phyloP scores from a whole-genome alignment of 1,140 invertebrate species.

The Bombyx mandarina region DNA sequence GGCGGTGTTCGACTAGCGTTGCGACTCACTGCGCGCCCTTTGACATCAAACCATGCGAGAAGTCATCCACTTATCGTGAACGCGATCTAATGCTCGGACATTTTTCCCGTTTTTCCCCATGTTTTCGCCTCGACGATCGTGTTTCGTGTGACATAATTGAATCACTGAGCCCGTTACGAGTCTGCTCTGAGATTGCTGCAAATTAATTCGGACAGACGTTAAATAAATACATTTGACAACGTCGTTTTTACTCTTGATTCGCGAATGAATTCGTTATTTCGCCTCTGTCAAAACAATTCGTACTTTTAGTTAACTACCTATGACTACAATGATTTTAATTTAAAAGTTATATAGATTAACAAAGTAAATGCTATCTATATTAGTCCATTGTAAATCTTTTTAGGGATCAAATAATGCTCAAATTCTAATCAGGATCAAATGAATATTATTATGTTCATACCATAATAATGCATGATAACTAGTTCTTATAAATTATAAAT shows the following conservation, averaged over 20 bases:
- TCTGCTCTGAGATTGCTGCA: slow-evolving; percentile 30
- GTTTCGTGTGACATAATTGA: slow-evolving; percentile 61
- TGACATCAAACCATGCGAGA: slow-evolving; percentile 61
- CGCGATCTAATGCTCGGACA: slow-evolving; percentile 54
- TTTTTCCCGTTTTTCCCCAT: slow-evolving; percentile 65
- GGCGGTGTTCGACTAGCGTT: slow-evolving; percentile 15
- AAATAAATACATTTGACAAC: slow-evolving; percentile 15
- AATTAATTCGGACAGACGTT: slow-evolving; percentile 53
- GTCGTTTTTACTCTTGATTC: background rate
- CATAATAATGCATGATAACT: too few species aligned
- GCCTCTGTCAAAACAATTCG: background rate
- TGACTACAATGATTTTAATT: too few species aligned
- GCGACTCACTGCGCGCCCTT: slow-evolving; percentile 52
- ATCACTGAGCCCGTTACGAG: slow-evolving; percentile 39
- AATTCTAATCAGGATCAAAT: too few species aligned
- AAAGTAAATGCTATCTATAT: too few species aligned
- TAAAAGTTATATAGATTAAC: too few species aligned
- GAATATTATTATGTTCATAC: too few species aligned
- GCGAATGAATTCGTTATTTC: background rate
- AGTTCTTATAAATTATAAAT: too few species aligned
- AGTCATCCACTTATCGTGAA: slow-evolving; percentile 66
- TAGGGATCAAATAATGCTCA: too few species aligned
- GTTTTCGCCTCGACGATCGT: slow-evolving; percentile 50
- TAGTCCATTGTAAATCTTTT: too few species aligned
- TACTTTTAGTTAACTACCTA: background rate